Evolutionary conservation across 1,140 invertebrate genomes (phyloP), one percentile per base, ranked within the genome.

Genomic region (Drosophila nigrodunni): DNA sequence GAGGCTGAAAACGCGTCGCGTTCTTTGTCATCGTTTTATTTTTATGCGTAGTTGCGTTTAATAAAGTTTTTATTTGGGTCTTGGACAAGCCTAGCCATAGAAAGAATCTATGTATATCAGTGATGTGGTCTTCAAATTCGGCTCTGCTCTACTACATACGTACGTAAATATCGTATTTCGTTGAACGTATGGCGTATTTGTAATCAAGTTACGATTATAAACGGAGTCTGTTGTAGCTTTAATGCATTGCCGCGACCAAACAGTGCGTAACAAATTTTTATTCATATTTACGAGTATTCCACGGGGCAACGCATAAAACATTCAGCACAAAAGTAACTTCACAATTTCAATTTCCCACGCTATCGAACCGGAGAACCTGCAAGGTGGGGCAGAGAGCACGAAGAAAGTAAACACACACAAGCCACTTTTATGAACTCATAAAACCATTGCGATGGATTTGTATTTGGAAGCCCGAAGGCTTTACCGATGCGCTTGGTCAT

Each of bases 11-110:
- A 57, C 41, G 68, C 68, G 69, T 60, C 85, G 83, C 86, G 80
- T 83, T 85, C 81, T 88, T 89, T 88, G 85, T 88, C 85, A 88
- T 88, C 85, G 74, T 85, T 88, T 88, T 80, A 79, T 81, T 88
- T 88, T 88, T 89, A 89, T 89, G 86, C 78, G 74, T 88, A 89
- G 85, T 88, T 88, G 83, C 80, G 85, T 88, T 88, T 88, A 88
- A 88, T 88, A 88, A 88, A 89, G 80, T 80, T 88, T 88, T 89
- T 88, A 80, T 87, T 77, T 77, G 69, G 44, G 44, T 43, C 35
- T 18, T 37, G 39, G 57, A 74, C 52, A 39, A 13, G 43, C 49
- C 46, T 50, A 54, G 8, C 11, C 9, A 47, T 15, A 37, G 15
- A 34, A 13, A 50, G 10, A 9, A 52, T 52, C 10, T 10, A 25